Percentiles rank a stretch among this genome's conserved stretches.
Conservation (phyloP, 2,888 invertebrate species). For the Amphipoea oculea region DNA sequence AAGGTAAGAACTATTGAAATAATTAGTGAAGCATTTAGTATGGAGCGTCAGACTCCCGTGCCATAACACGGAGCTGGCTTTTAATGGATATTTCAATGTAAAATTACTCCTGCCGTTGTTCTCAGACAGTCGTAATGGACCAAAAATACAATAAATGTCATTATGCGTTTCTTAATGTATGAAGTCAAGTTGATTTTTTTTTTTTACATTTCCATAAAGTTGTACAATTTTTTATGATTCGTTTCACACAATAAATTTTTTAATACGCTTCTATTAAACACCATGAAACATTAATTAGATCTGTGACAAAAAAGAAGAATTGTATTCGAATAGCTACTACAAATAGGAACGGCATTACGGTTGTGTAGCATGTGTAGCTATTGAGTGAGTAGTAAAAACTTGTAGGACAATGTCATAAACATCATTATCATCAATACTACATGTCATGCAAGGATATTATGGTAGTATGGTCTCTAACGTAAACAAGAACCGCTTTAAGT, state of each 20-base stretch:
- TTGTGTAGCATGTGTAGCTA: background rate
- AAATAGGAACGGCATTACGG: constrained; percentile 4
- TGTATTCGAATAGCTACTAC: background rate
- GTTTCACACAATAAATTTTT: background rate
- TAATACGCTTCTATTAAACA: background rate
- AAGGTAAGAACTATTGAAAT: constrained; percentile 69
- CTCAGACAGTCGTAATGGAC: constrained; percentile 52
- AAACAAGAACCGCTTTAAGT: background rate
- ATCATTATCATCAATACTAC: constrained; percentile 13
- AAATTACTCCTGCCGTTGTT: constrained; percentile 56
- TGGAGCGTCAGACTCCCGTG: constrained; percentile 23
- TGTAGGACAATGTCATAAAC: constrained; percentile 8
- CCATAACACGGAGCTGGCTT: constrained; percentile 16
- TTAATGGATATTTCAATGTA: constrained; percentile 63
- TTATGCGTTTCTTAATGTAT: background rate
- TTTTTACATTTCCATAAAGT: constrained; percentile 1
- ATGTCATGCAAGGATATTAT: background rate
- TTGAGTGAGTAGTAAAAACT: constrained; percentile 18
- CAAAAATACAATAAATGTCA: constrained; percentile 13
- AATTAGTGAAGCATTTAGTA: constrained; percentile 56
- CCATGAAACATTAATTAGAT: constrained; percentile 3
- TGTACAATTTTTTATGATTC: constrained; percentile 2
- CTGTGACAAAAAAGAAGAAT: constrained; percentile 8
- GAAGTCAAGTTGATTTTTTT: background rate
- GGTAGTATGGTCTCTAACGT: background rate